Conservation (phyloP, 2,797 vertebrate species). For the Gymnodraco acuticeps region DNA sequence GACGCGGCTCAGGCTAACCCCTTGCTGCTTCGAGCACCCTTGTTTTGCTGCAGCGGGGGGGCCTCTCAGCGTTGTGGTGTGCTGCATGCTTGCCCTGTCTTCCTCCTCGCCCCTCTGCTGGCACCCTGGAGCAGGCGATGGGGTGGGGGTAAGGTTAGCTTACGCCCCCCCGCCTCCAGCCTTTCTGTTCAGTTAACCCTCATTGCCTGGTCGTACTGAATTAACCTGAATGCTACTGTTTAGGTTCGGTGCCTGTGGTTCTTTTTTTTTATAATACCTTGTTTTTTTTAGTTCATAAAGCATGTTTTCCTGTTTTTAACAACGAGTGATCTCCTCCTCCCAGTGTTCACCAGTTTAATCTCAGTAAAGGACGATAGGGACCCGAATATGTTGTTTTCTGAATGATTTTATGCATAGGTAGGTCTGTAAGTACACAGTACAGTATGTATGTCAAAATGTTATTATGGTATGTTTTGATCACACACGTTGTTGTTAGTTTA, state of each 20-base stretch:
- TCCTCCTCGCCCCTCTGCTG: slow-evolving; percentile 80
- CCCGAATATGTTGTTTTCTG: slow-evolving; percentile 39
- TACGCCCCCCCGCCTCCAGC: slow-evolving; percentile 60
- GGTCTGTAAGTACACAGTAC: slow-evolving; percentile 57
- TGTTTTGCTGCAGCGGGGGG: slow-evolving; percentile 49
- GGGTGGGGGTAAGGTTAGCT: slow-evolving; percentile 27
- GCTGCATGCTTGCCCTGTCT: slow-evolving; percentile 90
- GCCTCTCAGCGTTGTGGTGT: slow-evolving; percentile 73
- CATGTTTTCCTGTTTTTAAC: slow-evolving; percentile 67
- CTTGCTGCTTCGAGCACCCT: slow-evolving; percentile 52
- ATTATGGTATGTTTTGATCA: slow-evolving; percentile 58
- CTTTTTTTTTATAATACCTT: slow-evolving; percentile 35
- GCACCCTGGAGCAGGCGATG: slow-evolving; percentile 38
- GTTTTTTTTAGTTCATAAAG: slow-evolving; percentile 54
- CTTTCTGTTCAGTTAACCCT: slow-evolving; percentile 78
- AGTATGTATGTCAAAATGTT: slow-evolving; percentile 50
- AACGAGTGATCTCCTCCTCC: slow-evolving; percentile 45
- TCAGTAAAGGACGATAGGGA: slow-evolving; percentile 41
- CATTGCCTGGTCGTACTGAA: slow-evolving; percentile 74
- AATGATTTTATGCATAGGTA: slow-evolving; percentile 39
- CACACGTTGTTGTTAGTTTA: slow-evolving; percentile 68
- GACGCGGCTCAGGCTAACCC: slow-evolving; percentile 50
- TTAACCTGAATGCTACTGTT: slow-evolving; percentile 76
- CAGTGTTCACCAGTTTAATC: slow-evolving; percentile 39
- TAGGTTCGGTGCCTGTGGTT: slow-evolving; percentile 80